Base-by-base conservation (phyloP, 2,888 invertebrate genomes). In the Platynereis dumerilii region DNA sequence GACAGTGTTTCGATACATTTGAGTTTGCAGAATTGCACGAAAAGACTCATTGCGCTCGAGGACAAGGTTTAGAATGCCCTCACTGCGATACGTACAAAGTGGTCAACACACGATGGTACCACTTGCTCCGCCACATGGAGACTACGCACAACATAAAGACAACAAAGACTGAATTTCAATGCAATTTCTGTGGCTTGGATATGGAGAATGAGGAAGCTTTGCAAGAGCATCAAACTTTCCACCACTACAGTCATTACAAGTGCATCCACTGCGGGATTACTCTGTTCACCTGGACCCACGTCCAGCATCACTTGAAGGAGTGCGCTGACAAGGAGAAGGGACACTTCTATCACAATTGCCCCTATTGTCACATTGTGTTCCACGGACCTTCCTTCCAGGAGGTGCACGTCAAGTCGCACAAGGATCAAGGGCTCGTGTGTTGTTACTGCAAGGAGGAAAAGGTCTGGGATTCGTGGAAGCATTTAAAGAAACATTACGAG, bases 311-410 rank as follows among this genome's bases (percentile, higher is more conserved):
- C 53, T 27, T 72, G 5, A 58, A 57, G 5, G 29, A 39, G 28
- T 65, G 71, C 44, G 39, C 53, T 17, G 62, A 70, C 20, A 56
- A 59, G 39, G 39, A 34, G 15, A 65, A 69, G 44, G 44, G 42
- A 2, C 58, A 64, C 52, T 44, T 52, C 27, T 64, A 69, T 53
- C 53, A 72, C 48, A 69, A 68, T 54, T 73, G 73, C 45, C 73
- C 73, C 1, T 73, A 69, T 59, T 73, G 73, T 44, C 66, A 67
- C 34, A 64, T 72, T 20, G 73, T 72, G 3, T 73, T 73, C 56
- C 72, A 58, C 3, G 58, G 45, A 27, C 53, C 58, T 15, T 24
- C 39, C 2, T 52, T 61, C 39, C 48, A 68, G 20, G 59, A 72
- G 39, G 34, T 70, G 20, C 72, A 72, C 59, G 60, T 67, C 27